Conservation (phyloP, 2,113 vertebrate genomes). For the Ictalurus punctatus region DNA sequence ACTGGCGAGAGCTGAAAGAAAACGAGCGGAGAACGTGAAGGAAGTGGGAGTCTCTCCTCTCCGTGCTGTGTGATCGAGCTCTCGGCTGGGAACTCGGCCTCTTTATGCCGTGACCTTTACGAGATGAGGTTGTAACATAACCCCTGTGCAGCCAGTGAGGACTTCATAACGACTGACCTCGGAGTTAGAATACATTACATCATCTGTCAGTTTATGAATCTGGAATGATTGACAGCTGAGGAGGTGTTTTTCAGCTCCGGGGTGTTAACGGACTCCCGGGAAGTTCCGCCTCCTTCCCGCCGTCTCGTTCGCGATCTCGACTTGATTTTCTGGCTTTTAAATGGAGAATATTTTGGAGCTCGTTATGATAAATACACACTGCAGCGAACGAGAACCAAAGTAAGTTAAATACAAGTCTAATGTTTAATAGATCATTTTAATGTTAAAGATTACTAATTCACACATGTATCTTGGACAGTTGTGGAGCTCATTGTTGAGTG, state of each 20-base stretch:
- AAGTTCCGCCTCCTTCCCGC: neutral
- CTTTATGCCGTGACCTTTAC: constrained; percentile 4
- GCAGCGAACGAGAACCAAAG: no score
- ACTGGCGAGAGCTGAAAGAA: neutral
- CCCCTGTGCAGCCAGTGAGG: neutral
- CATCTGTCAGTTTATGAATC: neutral
- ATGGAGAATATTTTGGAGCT: no score
- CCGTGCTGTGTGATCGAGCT: neutral
- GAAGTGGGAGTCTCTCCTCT: neutral
- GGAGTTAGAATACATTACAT: neutral
- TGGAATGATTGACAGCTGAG: neutral
- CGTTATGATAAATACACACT: no score
- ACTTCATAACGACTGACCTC: neutral
- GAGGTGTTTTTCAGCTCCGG: neutral
- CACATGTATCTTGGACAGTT: neutral
- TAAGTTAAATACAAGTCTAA: no score
- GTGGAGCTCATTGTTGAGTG: neutral
- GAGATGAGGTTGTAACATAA: neutral
- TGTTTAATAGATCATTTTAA: no score
- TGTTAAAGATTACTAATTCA: no score
- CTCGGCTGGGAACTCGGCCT: neutral
- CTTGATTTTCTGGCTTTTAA: neutral
- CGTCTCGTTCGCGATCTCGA: neutral
- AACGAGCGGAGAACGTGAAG: no score
- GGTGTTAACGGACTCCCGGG: neutral